Percentiles rank a stretch among this genome's conserved stretches.
phyloP scores from a whole-genome alignment of 2,888 invertebrate species.

The Ectemnius lituratus region DNA sequence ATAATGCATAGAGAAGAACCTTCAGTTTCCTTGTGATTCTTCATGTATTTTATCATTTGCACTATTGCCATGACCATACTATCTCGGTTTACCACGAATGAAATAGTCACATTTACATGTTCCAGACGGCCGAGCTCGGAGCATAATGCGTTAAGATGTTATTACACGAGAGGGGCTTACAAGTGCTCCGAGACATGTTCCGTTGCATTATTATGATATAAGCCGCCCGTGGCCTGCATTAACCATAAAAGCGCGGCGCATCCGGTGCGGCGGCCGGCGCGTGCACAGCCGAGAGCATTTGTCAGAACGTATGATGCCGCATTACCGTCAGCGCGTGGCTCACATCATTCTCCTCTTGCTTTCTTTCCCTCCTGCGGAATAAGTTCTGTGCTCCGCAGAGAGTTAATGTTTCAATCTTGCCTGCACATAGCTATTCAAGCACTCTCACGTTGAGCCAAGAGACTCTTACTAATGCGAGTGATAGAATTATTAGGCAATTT shows the following conservation, averaged over 20 bases:
- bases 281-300: slow-evolving; percentile 52
- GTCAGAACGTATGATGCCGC: slow-evolving; percentile 55
- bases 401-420: slow-evolving; percentile 18
- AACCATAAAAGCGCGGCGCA: slow-evolving; percentile 52
- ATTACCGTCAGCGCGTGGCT: slow-evolving; percentile 57
- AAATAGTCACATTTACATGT: slow-evolving; percentile 46
- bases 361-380: slow-evolving; percentile 6
- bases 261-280: slow-evolving; percentile 33
- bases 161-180: slow-evolving; percentile 34
- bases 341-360: slow-evolving; percentile 37
- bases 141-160: slow-evolving; percentile 24
- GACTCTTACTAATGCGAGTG: too few species aligned
- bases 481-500: too few species aligned
- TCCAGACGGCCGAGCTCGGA: slow-evolving; percentile 27
- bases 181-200: slow-evolving; percentile 47
- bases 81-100: slow-evolving; percentile 10
- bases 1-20: too few species aligned
- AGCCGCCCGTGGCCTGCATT: slow-evolving; percentile 59
- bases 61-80: too few species aligned
- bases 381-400: background rate
- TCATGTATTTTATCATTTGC: too few species aligned
- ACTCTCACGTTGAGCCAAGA: too few species aligned
- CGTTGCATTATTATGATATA: slow-evolving; percentile 67
- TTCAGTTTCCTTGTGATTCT: too few species aligned
- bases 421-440: slow-evolving; percentile 5